phyloP scores from a whole-genome alignment of 2,113 vertebrate species.

The Phaethornis superciliosus region DNA sequence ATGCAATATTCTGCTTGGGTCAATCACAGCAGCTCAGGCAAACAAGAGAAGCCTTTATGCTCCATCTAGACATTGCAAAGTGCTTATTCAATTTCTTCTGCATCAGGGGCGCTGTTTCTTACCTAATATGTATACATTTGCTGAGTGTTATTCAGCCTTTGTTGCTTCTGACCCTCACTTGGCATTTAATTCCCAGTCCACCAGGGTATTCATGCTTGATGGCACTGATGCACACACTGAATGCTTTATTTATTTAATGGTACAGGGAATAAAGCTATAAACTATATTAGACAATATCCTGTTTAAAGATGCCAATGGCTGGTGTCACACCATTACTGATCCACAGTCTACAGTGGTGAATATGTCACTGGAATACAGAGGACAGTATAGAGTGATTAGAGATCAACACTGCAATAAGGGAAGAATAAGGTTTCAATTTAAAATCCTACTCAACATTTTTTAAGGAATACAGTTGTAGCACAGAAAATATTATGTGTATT shows the following conservation, averaged over 20 bases:
- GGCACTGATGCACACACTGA: constrained; percentile 79
- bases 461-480: not conserved
- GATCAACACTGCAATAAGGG: not conserved
- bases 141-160: constrained; percentile 82
- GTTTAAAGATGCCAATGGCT: constrained; percentile 56
- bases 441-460: not conserved
- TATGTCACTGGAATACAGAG: constrained; percentile 33
- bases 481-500: not conserved
- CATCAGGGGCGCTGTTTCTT: constrained; percentile 72
- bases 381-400: not conserved
- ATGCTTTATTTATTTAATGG: constrained; percentile 78
- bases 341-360: not conserved
- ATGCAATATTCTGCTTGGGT: constrained; percentile 76
- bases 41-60: constrained; percentile 80
- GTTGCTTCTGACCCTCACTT: constrained; percentile 85
- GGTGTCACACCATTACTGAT: constrained; percentile 40
- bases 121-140: constrained; percentile 84
- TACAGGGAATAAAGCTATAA: constrained; percentile 67
- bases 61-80: constrained; percentile 73
- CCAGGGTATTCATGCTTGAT: constrained; percentile 81
- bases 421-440: not conserved
- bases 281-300: constrained; percentile 68
- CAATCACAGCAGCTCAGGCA: constrained; percentile 74
- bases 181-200: constrained; percentile 86
- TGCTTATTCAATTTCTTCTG: constrained; percentile 78